Evolutionary conservation across 2,888 invertebrate genomes (phyloP), one percentile per base, ranked within the genome.

Genomic region (Eledona agricola): DNA sequence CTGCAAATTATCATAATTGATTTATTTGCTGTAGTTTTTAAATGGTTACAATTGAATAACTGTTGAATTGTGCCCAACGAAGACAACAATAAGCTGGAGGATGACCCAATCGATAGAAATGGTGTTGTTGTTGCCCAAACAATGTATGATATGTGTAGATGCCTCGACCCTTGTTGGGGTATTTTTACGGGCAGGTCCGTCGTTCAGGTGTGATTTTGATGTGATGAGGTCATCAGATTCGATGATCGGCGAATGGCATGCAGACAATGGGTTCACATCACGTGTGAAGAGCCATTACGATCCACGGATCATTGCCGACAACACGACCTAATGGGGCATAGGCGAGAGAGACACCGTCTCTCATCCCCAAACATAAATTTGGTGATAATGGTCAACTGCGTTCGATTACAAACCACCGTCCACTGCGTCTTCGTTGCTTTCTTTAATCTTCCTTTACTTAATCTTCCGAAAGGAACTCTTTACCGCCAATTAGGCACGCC

Each of bases 281-380:
- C 52, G 55, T 62, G 62, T 63, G 62, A 62, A 62, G 63, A 57
- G 59, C 52, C 60, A 63, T 62, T 60, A 58, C 59, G 51, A 55
- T 57, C 58, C 58, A 64, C 59, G 62, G 58, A 56, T 61, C 59
- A 60, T 62, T 62, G 60, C 62, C 57, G 51, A 42, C 56, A 49
- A 59, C 55, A 57, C 51, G 42, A 40, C 45, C 59, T 60, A 63
- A 62, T 60, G 60, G 60, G 54, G 51, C 56, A 54, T 52, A 57
- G 59, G 58, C 50, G 57, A 51, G 51, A 40, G 55, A 32, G 50
- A 53, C 56, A 49, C 58, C 59, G 52, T 57, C 60, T 46, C 55
- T 58, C 60, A 58, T 58, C 55, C 59, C 55, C 52, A 56, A 58
- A 60, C 62, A 62, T 62, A 63, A 63, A 63, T 63, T 50, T 47